Conservation (phyloP, 2,113 vertebrate genomes). For the Seriola rivoliana region DNA sequence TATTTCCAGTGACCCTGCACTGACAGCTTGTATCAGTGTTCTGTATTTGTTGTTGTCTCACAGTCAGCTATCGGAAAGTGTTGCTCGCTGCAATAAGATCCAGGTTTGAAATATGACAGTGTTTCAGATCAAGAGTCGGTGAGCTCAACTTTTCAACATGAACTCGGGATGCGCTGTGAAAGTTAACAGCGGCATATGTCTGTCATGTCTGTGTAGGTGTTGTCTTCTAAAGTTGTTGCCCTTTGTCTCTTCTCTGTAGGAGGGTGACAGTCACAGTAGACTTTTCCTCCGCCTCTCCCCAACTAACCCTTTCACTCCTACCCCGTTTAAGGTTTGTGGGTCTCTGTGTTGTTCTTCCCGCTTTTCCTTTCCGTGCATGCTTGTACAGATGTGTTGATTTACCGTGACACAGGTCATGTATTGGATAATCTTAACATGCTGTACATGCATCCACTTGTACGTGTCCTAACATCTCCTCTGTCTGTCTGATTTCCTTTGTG, state of each 20-base stretch:
- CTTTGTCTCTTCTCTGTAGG: constrained; percentile 93
- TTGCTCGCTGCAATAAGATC: not conserved
- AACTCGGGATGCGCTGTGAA: not conserved
- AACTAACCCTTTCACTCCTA: constrained; percentile 98
- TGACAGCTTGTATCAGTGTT: constrained; percentile 14
- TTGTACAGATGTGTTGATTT: constrained; percentile 20
- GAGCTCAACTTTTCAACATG: not conserved
- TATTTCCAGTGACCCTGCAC: constrained; percentile 30
- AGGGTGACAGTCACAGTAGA: constrained; percentile 91
- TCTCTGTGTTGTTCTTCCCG: constrained; percentile 70
- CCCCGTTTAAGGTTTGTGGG: constrained; percentile 98
- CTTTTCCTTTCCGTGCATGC: constrained; percentile 40
- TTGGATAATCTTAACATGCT: not conserved
- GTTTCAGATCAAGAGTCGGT: not conserved
- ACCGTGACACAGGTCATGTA: not conserved
- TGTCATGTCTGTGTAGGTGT: constrained; percentile 54
- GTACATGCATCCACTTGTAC: constrained; percentile 44
- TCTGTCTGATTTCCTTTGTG: not conserved
- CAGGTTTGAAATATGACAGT: constrained; percentile 1
- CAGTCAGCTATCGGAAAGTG: not conserved
- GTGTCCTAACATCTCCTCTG: constrained; percentile 51
- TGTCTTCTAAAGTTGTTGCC: constrained; percentile 65
- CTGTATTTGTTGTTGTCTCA: not conserved
- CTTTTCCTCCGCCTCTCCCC: constrained; percentile 92
- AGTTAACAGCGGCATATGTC: not conserved